phyloP scores from a whole-genome alignment of 2,888 invertebrate genomes.

The Dryococelus australis region DNA sequence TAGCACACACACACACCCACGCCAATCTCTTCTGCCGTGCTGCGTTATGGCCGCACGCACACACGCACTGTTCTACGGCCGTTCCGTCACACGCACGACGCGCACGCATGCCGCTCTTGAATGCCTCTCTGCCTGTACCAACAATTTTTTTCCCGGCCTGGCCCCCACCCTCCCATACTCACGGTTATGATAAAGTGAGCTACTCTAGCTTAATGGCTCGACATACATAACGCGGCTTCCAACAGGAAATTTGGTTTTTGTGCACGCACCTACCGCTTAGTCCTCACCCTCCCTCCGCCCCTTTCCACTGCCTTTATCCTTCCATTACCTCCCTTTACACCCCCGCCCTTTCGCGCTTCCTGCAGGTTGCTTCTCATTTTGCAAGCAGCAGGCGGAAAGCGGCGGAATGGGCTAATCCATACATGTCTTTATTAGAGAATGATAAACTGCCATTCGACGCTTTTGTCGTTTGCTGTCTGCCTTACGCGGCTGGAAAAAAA shows the following conservation, averaged over 20 bases:
- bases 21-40: background rate
- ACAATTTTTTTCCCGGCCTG: background rate
- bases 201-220: conserved; percentile 28
- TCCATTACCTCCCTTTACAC: background rate
- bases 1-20: too few species aligned
- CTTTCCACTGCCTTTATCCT: background rate
- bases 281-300: conserved; percentile 24
- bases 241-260: conserved; percentile 31
- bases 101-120: background rate
- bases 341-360: background rate
- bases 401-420: conserved; percentile 24
- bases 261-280: conserved; percentile 17
- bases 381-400: conserved; percentile 7
- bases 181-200: conserved; percentile 29
- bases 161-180: background rate
- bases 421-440: conserved; percentile 28
- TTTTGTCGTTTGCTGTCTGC: background rate
- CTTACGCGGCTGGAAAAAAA: background rate
- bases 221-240: conserved; percentile 28
- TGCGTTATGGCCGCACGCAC: background rate
- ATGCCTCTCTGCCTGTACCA: background rate
- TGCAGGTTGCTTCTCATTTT: conserved; percentile 22
- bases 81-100: background rate
- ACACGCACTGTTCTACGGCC: background rate
- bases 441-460: conserved; percentile 19